Base-by-base conservation (phyloP, 2,888 invertebrate species). In the Apantesis nais region DNA sequence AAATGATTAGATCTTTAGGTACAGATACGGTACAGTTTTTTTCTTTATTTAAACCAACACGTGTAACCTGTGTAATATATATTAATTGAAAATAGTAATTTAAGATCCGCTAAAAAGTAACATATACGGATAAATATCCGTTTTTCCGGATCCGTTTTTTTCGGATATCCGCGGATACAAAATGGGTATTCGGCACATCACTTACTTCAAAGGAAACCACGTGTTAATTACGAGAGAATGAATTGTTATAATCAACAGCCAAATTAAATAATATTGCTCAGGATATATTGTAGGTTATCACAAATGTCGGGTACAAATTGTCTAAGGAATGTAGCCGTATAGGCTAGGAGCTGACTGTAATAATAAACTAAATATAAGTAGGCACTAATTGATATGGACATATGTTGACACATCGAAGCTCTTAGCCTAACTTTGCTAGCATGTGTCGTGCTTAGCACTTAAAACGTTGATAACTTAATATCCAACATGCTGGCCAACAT, bases 271-370 rank as follows among this genome's bases (percentile, higher is more conserved):
- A 67, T 73, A 61, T 75, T 76, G 85, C 81, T 83, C 84, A 85
- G 75, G 78, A 70, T 75, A 71, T 77, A 75, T 73, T 66, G 58
- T 81, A 76, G 77, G 74, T 69, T 29, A 78, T 74, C 37, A 76
- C 79, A 77, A 78, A 72, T 67, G 71, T 78, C 37, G 77, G 80
- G 82, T 84, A 84, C 85, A 85, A 84, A 81, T 81, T 77, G 80
- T 72, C 52, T 82, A 71, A 80, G 67, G 72, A 74, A 68, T 70
- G 79, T 60, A 66, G 70, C 70, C 58, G 19, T 65, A 72, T 78
- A 78, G 77, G 75, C 78, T 75, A 74, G 78, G 78, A 81, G 81
- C 74, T 78, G 63, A 60, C 52, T 67, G 67, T 65, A 71, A 66
- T 60, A 25, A 64, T 58, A 14, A 11, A 29, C 29, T 58, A n/a